Percentiles rank a stretch among this genome's conserved stretches.
Conservation (phyloP, 2,888 invertebrate species). For the Tuta absoluta region DNA sequence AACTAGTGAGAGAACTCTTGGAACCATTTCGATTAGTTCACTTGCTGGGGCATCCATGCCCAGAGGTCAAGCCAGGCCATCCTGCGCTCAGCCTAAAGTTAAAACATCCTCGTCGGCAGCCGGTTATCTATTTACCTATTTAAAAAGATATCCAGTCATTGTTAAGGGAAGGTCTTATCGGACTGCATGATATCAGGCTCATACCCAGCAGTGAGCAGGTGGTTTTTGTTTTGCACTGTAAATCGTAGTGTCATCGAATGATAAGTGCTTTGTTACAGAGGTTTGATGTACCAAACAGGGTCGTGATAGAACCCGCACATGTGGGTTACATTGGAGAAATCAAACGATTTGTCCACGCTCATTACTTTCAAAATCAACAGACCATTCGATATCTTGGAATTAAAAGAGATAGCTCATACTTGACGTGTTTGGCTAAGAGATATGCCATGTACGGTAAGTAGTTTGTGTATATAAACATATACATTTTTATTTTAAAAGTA, state of each 20-base stretch:
- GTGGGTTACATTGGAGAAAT: neutral
- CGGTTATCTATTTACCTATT: neutral
- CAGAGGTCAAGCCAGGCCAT: neutral
- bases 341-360: neutral
- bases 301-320: neutral
- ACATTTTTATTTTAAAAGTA: no score
- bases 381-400: neutral
- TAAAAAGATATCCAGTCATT: no score
- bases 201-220: no score
- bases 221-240: no score
- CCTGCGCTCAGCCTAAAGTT: neutral
- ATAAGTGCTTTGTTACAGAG: neutral
- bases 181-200: no score
- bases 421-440: neutral
- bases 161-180: no score
- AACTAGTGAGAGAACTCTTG: neutral
- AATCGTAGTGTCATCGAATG: no score
- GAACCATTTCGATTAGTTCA: neutral
- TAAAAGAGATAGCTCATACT: neutral
- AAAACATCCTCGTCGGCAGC: neutral
- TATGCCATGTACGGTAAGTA: neutral
- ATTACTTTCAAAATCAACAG: neutral
- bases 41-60: neutral
- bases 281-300: neutral
- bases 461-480: no score